Conservation (phyloP, 1,140 invertebrate species). For the Notospermus geniculatus region DNA sequence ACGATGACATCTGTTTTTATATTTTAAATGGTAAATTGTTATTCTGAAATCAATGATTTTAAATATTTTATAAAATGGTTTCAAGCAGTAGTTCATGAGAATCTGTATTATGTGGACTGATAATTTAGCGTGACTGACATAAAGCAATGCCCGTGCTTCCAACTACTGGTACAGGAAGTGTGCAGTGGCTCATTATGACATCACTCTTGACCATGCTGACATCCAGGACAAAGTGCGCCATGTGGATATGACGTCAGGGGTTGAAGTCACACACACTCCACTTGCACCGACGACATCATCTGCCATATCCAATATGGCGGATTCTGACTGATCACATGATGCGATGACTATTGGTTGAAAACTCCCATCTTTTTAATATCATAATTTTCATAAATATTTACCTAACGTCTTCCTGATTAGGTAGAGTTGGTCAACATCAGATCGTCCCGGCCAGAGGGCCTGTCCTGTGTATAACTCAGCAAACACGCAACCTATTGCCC, state of each 20-base stretch:
- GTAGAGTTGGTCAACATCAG: conserved; percentile 97
- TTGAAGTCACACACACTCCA: too few relatives aligned
- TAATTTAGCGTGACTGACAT: not conserved
- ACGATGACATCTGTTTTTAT: too few relatives aligned
- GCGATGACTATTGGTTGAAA: not conserved
- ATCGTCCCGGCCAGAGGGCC: conserved; percentile 91
- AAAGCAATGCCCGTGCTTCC: too few relatives aligned
- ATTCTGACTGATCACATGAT: conserved; percentile 10
- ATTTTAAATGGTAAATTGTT: too few relatives aligned
- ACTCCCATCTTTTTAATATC: not conserved
- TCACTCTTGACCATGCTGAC: too few relatives aligned
- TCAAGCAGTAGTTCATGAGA: too few relatives aligned
- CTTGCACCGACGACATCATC: conserved; percentile 5
- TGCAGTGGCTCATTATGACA: too few relatives aligned
- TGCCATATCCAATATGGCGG: not conserved
- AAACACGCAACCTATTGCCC: conserved; percentile 88
- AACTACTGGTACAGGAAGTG: too few relatives aligned
- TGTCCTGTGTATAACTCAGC: conserved; percentile 81
- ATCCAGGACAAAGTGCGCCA: too few relatives aligned
- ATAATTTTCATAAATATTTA: conserved; percentile 30
- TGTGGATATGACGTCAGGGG: too few relatives aligned
- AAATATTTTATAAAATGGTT: too few relatives aligned
- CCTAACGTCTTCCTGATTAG: conserved; percentile 83
- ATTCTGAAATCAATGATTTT: too few relatives aligned
- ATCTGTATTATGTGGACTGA: not conserved